A percentile compares a stretch with the other conserved stretches of the same genome.
These are phyloP conservation scores for Incurvaria masculella DNA, from an alignment of 2,888 invertebrate genomes.

Conservation along the genomic window DNA sequence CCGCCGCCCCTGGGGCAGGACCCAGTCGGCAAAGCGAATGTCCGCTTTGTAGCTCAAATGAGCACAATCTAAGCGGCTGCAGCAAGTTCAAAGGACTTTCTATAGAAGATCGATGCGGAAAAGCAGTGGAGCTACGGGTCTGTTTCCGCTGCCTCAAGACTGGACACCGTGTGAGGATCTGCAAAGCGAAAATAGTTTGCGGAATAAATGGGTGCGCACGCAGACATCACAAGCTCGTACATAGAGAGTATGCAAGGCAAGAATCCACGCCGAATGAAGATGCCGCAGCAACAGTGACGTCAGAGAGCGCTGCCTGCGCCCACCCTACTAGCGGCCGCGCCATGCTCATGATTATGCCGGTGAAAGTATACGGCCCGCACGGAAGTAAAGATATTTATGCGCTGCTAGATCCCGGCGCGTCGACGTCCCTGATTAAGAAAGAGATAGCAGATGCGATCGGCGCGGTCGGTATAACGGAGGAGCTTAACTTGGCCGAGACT, in stretches of 20 bases:
- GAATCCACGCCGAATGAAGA: not conserved
- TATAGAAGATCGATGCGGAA: not conserved
- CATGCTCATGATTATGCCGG: constrained; percentile 13
- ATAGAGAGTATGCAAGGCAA: not conserved
- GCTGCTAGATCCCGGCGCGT: constrained; percentile 14
- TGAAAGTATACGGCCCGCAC: constrained; percentile 12
- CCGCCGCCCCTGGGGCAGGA: not conserved
- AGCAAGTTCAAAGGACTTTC: not conserved
- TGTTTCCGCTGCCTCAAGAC: not conserved
- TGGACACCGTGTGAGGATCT: not conserved
- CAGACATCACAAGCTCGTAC: not conserved
- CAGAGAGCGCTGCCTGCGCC: not conserved
- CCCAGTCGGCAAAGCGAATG: too few relatives aligned
- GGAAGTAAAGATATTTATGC: constrained; percentile 9
- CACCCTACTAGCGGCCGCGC: not conserved
- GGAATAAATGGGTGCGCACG: not conserved
- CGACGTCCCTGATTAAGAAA: constrained; percentile 10
- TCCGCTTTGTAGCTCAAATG: not conserved
- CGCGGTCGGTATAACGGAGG: not conserved
- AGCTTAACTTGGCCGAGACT: not conserved
- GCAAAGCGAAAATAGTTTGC: not conserved
- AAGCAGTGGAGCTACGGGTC: too few relatives aligned
- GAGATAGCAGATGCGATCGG: constrained; percentile 7
- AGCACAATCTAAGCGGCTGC: not conserved
- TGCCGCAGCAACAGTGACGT: too few relatives aligned